Base-by-base conservation (phyloP, 2,888 invertebrate species). In the Sarcophaga carnaria region DNA sequence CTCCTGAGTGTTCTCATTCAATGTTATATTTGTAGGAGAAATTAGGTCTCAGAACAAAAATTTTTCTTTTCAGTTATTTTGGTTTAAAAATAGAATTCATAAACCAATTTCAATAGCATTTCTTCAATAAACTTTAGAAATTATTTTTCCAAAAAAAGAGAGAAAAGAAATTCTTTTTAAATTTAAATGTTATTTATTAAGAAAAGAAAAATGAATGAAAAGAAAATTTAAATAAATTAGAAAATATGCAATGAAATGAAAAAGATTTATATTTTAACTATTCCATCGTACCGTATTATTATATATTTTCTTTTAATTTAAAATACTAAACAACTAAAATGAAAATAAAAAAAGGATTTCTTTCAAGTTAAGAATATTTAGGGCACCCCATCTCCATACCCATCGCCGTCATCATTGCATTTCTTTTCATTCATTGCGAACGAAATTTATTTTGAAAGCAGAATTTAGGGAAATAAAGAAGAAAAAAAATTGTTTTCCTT, bases 221-320 rank as follows among this genome's bases (percentile, higher is more conserved):
- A 37, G 37, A 37, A 37, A 37, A 37, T 37, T 37, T 37, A 37
- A 37, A 54, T 17, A 54, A 54, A 54, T 12, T 14, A 54, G 54
- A 54, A 54, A 54, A 54, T 14, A 54, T 54, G 17, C 17, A 14
- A 54, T 54, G 17, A 54, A 54, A 54, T 54, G 12, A 14, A 54
- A 17, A 54, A 54, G 17, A 54, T 54, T 14, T 14, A 54, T 14
- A 2, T 54, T 54, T 14, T 17, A 37, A 37, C 37, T 37, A 37
- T 37, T 2, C 37, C 2, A 37, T 37, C 37, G 37, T 37, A 37
- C 10, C 2, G 37, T 37, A 37, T 54, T 17, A 54, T 54, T 14
- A 27, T 75, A 81, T 75, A 81, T 81, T 82, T 77, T 76, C 76
- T 77, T 83, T 77, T 77, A 83, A 83, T 83, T 72, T 82, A 66